These are phyloP conservation scores for Glaucidium brasilianum DNA, from an alignment of 2,113 vertebrate genomes.

Conservation along the genomic window DNA sequence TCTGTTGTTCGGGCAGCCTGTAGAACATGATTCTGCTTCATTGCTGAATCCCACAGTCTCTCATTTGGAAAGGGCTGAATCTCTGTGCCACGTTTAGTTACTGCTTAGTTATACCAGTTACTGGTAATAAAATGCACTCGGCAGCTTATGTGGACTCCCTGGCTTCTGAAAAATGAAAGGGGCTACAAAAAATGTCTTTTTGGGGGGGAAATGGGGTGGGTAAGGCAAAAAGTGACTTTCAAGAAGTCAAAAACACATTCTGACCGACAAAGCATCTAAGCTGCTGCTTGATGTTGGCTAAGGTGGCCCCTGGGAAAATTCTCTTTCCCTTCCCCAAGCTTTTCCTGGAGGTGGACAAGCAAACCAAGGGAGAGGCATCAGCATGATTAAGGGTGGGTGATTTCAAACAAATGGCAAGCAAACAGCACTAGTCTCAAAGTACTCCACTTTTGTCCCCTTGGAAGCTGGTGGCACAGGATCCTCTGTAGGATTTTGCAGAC, in stretches of 20 bases:
- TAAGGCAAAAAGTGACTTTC: background rate
- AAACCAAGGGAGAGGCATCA: background rate
- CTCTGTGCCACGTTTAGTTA: background rate
- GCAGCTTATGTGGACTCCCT: background rate
- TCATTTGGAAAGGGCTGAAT: background rate
- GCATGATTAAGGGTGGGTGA: background rate
- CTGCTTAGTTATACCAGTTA: background rate
- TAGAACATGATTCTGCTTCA: background rate
- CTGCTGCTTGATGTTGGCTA: background rate
- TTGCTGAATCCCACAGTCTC: background rate
- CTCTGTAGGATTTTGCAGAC: background rate
- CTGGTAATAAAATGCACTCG: background rate
- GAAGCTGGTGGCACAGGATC: background rate
- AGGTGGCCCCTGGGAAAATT: background rate
- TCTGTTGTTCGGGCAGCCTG: background rate
- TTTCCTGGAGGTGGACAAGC: background rate
- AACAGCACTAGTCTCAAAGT: background rate
- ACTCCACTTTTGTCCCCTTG: fast-evolving
- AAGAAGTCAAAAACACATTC: background rate
- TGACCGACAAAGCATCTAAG: background rate
- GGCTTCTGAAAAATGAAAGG: background rate
- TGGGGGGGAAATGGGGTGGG: background rate
- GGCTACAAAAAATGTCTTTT: background rate
- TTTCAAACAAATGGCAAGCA: background rate
- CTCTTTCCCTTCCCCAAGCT: background rate